phyloP scores from a whole-genome alignment of 2,113 vertebrate genomes.

The Cyphomyrus plagiostoma region DNA sequence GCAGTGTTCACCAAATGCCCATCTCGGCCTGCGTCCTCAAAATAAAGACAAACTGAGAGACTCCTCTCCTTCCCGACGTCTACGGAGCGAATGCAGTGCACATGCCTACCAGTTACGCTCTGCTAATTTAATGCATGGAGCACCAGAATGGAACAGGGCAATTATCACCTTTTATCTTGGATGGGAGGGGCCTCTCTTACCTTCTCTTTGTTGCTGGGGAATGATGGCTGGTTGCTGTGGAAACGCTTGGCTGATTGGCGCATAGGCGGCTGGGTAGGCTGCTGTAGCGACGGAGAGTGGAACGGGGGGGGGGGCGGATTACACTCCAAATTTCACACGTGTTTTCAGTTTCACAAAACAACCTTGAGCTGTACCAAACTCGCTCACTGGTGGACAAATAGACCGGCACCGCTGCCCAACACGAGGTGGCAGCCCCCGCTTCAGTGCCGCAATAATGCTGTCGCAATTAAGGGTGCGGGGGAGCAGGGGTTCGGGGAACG shows the following conservation, averaged over 20 bases:
- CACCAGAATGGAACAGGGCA: constrained; percentile 64
- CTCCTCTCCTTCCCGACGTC: neutral
- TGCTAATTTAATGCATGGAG: constrained; percentile 62
- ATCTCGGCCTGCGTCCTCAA: neutral
- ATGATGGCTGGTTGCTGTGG: constrained; percentile 90
- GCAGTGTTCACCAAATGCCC: neutral
- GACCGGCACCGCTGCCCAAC: neutral
- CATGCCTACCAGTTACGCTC: constrained; percentile 40
- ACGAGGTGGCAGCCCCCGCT: neutral
- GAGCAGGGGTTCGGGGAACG: neutral
- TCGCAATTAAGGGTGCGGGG: neutral
- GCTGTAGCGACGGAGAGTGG: constrained; percentile 73
- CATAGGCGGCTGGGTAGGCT: constrained; percentile 92
- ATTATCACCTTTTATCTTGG: constrained; percentile 70
- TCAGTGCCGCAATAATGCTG: neutral
- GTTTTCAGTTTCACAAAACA: constrained; percentile 12
- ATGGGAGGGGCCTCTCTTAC: constrained; percentile 66
- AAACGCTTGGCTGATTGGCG: constrained; percentile 92
- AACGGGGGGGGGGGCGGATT: neutral
- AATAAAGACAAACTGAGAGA: neutral
- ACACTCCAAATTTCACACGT: constrained; percentile 23
- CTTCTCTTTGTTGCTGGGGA: constrained; percentile 97
- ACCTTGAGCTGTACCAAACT: neutral
- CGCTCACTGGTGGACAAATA: neutral
- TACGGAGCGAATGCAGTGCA: neutral